Conservation (phyloP, 2,797 vertebrate species). For the Gobio occitaniae region DNA sequence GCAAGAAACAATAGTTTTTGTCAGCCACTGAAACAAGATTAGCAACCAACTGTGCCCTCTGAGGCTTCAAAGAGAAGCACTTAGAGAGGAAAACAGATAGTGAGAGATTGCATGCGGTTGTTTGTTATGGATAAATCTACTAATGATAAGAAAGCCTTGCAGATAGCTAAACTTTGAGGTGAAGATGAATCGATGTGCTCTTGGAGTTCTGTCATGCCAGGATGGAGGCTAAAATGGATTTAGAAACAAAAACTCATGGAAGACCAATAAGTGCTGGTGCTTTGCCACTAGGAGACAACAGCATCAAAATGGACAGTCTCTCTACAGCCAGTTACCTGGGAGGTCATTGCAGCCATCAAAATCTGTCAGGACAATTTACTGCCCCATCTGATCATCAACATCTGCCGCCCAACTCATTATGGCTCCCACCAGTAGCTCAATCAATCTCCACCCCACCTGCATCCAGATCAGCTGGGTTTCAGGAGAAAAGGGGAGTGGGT, state of each 20-base stretch:
- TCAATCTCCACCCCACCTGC: conserved; percentile 49
- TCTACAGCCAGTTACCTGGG: conserved; percentile 29
- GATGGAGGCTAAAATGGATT: conserved; percentile 17
- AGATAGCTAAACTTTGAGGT: background rate
- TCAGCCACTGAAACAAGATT: conserved; percentile 50
- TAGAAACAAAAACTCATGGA: background rate
- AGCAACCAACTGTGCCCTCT: conserved; percentile 35
- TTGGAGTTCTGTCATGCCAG: background rate
- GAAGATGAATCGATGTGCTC: background rate
- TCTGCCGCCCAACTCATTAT: conserved; percentile 41
- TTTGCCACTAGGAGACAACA: conserved; percentile 14
- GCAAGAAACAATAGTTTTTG: conserved; percentile 50
- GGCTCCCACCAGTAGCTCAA: conserved; percentile 40
- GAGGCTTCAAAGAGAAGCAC: conserved; percentile 28
- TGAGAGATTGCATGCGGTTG: background rate
- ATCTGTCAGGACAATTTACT: conserved; percentile 54
- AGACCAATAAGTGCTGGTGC: conserved; percentile 7
- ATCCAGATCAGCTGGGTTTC: conserved; percentile 30
- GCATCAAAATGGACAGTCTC: conserved; percentile 16
- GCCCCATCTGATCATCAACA: conserved; percentile 31
- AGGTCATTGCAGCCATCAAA: conserved; percentile 50
- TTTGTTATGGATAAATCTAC: conserved; percentile 26
- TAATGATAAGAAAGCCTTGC: conserved; percentile 32
- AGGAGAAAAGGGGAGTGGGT: background rate
- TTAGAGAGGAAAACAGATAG: conserved; percentile 18